Conservation (phyloP, 2,797 vertebrate species). For the Dendrocincla tyrannina region DNA sequence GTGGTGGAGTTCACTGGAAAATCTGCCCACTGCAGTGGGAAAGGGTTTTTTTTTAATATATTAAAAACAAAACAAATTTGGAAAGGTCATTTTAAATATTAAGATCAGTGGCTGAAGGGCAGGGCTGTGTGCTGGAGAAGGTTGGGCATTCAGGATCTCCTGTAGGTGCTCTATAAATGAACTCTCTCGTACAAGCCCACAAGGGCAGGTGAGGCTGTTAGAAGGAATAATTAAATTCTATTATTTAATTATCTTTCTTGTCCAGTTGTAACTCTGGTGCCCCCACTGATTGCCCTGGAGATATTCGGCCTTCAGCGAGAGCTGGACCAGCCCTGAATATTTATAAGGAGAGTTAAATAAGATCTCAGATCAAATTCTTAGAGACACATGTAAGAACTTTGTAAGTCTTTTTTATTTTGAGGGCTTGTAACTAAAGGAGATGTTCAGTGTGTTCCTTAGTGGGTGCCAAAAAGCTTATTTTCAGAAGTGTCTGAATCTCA, state of each 20-base stretch:
- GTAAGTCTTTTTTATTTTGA: constrained; percentile 16
- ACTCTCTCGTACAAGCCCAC: not conserved
- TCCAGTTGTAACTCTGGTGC: not conserved
- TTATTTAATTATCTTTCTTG: not conserved
- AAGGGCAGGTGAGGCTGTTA: not conserved
- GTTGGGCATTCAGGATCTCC: not conserved
- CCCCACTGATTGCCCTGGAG: not conserved
- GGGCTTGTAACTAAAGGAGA: constrained; percentile 35
- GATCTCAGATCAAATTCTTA: constrained; percentile 18
- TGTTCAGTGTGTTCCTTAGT: constrained; percentile 37
- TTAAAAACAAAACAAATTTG: constrained; percentile 34
- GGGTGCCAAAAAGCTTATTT: constrained; percentile 50
- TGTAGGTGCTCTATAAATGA: not conserved
- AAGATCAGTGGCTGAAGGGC: not conserved
- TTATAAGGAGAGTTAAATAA: not conserved
- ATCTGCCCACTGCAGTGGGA: constrained; percentile 38
- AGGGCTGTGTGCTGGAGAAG: not conserved
- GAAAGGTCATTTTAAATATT: constrained; percentile 27
- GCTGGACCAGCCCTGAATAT: not conserved
- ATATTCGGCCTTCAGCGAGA: not conserved
- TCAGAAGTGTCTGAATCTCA: constrained; percentile 38
- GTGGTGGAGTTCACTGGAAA: constrained; percentile 48
- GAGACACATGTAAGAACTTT: not conserved
- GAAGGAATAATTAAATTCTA: not conserved
- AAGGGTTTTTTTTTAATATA: constrained; percentile 1